These are phyloP conservation scores for Ceyx melanurus DNA, from an alignment of 2,113 vertebrate genomes.

Conservation along the genomic window DNA sequence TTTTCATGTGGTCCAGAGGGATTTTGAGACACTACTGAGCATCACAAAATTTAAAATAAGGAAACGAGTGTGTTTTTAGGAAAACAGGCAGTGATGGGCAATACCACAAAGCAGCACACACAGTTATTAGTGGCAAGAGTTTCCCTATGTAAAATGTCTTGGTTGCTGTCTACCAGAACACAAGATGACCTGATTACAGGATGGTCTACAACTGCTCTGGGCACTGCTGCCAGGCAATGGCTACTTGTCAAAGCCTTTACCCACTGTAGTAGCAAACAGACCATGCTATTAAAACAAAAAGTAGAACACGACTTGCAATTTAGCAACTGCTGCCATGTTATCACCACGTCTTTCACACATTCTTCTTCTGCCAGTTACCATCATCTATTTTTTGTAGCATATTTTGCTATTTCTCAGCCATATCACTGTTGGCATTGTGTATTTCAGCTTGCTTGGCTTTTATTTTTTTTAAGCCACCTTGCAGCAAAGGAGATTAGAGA, in stretches of 20 bases:
- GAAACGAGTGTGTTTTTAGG: background rate
- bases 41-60: background rate
- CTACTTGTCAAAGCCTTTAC: background rate
- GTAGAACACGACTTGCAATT: background rate
- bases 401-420: background rate
- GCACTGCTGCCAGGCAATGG: background rate
- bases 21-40: background rate
- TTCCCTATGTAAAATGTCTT: background rate
- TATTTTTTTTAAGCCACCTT: background rate
- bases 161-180: background rate
- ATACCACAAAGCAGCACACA: background rate
- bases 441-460: background rate
- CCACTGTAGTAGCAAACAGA: background rate
- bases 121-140: background rate
- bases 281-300: background rate
- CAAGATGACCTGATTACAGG: background rate
- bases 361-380: background rate
- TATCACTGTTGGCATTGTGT: accelerated
- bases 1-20: background rate
- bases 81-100: background rate
- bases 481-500: background rate
- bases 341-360: background rate
- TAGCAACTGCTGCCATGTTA: background rate
- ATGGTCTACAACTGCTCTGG: background rate
- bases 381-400: accelerated